Evolutionary conservation across 2,797 vertebrate species (phyloP), one percentile per base, ranked within the genome.

Genomic region (Gouania willdenowi): DNA sequence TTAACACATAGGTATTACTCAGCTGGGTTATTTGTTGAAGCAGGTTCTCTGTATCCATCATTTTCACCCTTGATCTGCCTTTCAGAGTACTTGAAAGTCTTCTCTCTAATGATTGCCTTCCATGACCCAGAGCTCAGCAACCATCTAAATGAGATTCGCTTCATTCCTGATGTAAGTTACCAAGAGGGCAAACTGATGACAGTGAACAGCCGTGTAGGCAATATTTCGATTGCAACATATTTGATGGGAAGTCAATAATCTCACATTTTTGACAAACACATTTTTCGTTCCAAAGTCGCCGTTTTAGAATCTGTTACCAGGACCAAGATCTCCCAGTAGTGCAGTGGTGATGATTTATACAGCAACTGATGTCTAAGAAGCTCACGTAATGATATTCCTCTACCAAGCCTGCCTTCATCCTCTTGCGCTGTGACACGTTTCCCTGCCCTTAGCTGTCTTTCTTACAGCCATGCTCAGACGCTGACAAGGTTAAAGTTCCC

Each of bases 41-140:
- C n/a, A n/a, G n/a, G n/a, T n/a, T n/a, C n/a, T n/a, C n/a, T n/a
- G n/a, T n/a, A n/a, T n/a, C n/a, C n/a, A n/a, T n/a, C n/a, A n/a
- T n/a, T n/a, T n/a, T n/a, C n/a, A n/a, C n/a, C n/a, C n/a, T n/a
- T n/a, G n/a, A 17, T 23, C 28, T 77, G 23, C 45, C 13, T 75
- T 74, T 73, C 87, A 98, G 96, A 98, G 68, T 98, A 98, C 75
- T 84, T 99, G 83, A 97, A 94, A 0, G 94, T 99, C 50, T 99
- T 99, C 86, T 98, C 97, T 53, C 96, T 99, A 82, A 95, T 97
- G 94, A 99, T 98, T 57, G 93, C 95, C 18, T 99, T 99, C 81
- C 97, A 99, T 26, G 97, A 99, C 77, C 96, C 97, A 2, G 95
- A 98, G 81, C 88, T 99, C 39, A 98, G 92, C 84, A 99, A 98